Conservation (phyloP, 37 sponge, comb jelly and placozoan species). For the Spongilla lacustris region DNA sequence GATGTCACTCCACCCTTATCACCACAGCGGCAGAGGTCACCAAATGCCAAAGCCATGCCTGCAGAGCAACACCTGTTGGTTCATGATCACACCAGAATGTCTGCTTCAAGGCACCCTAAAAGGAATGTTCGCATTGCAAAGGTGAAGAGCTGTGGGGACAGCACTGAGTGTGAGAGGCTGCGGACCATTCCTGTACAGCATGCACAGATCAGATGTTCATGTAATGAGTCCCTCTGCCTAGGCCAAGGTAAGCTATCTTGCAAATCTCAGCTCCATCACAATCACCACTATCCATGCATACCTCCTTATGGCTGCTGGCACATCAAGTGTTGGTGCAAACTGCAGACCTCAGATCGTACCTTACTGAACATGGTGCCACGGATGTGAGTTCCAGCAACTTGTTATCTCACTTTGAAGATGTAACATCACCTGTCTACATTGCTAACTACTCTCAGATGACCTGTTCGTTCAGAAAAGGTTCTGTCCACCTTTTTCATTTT, state of each 20-base stretch:
- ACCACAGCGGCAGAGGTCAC: background rate
- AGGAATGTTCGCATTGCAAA: background rate
- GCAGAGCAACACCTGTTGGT: background rate
- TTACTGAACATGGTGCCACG: no score
- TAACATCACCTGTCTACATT: no score
- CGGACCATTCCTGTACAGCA: background rate
- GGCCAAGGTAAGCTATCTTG: background rate
- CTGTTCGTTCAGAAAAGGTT: background rate
- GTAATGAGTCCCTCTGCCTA: background rate
- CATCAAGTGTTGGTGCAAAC: no score
- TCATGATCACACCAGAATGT: background rate
- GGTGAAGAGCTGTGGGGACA: background rate
- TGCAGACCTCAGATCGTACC: no score
- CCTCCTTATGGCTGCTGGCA: no score
- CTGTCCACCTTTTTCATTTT: background rate
- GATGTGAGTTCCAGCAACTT: no score
- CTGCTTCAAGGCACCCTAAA: background rate
- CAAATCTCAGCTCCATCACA: background rate
- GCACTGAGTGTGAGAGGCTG: background rate
- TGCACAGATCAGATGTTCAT: background rate
- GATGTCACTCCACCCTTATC: conserved; percentile 29
- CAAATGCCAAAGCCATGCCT: no score
- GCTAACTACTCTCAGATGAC: background rate
- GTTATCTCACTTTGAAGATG: no score
- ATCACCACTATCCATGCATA: background rate